Base-by-base conservation (phyloP, 2,888 invertebrate genomes). In the Steinernema scapterisci region DNA sequence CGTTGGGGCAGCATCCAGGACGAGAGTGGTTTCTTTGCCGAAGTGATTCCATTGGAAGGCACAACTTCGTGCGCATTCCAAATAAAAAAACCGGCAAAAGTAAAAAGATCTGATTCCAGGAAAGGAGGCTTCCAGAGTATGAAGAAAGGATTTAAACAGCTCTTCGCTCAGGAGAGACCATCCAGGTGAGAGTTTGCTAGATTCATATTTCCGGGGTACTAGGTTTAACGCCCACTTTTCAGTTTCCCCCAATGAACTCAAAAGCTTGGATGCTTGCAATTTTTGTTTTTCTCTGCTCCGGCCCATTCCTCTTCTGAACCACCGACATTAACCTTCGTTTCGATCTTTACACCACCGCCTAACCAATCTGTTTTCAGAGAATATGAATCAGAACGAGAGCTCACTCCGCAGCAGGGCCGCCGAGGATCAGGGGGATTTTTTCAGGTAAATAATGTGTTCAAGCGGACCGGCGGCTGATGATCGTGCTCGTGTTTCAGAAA, bases 121-220 rank as follows among this genome's bases (percentile, higher is more conserved):
- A 56, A 76, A 48, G 52, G 73, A 27, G 75, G 70, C 19, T 74
- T 78, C 43, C 45, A 44, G 45, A 78, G 74, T 46, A 78, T 78
- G 78, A 76, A 79, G 16, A 74, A 75, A 27, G 78, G 78, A 38
- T 72, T 78, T 70, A 75, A 72, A 45, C 72, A 75, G 44, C 72
- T 78, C 63, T 78, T 78, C 73, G 23, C 70, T 46, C 63, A 63
- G 63, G 63, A 63, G 16, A 9, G 63, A 63, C 27, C 63, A 27
- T 16, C 23, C 9, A 63, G 63, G 63, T 63, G 63, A 63, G 63
- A 27, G 1, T 11, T 11, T 23, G 52, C n/a, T 52, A n/a, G n/a
- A n/a, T n/a, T n/a, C n/a, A n/a, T n/a, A n/a, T n/a, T n/a, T n/a
- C n/a, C n/a, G n/a, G n/a, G n/a, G n/a, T n/a, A n/a, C n/a, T n/a